phyloP scores from a whole-genome alignment of 2,113 vertebrate genomes.

The Phrynosoma blainvillii region DNA sequence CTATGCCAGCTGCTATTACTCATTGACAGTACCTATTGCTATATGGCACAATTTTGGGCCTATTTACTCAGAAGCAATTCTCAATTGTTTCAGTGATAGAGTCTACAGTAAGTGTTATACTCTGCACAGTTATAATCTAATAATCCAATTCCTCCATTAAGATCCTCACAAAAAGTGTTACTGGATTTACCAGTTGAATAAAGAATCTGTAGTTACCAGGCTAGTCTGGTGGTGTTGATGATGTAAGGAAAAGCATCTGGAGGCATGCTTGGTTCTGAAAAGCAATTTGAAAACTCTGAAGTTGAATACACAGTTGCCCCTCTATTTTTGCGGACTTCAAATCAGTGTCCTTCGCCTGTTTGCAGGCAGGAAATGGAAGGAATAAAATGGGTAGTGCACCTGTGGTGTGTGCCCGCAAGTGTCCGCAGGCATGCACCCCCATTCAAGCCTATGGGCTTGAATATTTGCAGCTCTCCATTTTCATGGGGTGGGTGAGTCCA shows the following conservation, averaged over 20 bases:
- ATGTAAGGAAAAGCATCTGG: conserved; percentile 4
- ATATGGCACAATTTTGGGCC: neutral
- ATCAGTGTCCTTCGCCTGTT: too few relatives aligned
- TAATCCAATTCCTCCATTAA: neutral
- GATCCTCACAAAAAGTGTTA: neutral
- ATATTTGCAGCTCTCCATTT: too few relatives aligned
- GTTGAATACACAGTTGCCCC: neutral
- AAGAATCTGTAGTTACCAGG: fast-evolving
- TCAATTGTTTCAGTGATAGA: neutral
- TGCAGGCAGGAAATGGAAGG: too few relatives aligned
- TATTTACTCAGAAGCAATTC: neutral
- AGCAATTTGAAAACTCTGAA: neutral
- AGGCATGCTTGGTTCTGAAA: neutral
- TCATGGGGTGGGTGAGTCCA: too few relatives aligned
- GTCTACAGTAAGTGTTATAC: neutral
- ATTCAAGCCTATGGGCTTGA: too few relatives aligned
- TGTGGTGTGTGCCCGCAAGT: too few relatives aligned
- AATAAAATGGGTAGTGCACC: too few relatives aligned
- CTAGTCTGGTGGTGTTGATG: fast-evolving
- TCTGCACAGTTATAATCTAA: neutral
- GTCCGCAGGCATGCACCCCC: too few relatives aligned
- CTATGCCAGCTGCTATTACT: neutral
- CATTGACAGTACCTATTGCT: neutral
- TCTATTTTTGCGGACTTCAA: too few relatives aligned
- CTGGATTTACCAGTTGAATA: neutral